Evolutionary conservation across 2,888 invertebrate species (phyloP), one percentile per base, ranked within the genome.

Genomic region (Clunio marinus): DNA sequence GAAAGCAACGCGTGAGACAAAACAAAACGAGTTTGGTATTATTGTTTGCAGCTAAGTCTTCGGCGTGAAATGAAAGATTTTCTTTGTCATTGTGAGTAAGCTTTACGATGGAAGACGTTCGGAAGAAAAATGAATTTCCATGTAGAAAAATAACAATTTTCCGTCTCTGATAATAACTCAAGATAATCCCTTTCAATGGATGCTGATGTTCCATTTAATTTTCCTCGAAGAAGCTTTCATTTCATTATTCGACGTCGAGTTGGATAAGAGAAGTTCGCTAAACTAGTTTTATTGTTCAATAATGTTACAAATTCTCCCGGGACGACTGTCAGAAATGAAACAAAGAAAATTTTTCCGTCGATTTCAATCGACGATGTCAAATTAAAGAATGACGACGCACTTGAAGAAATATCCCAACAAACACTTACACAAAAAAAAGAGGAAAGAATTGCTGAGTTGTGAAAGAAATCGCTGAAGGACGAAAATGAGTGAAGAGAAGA

Each of bases 131-230:
- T 51, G 51, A 51, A 51, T 51, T 51, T 51, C 51, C 17, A 51
- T 51, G 51, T 51, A 7, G 41, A 41, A 41, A 41, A 41, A 41
- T 41, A 41, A 41, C 41, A 41, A 13, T 51, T 51, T 51, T 22
- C 51, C 51, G 20, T 45, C 45, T 51, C 51, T 22, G 51, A 51
- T 51, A 51, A 63, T 63, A 46, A 45, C 25, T 63, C 63, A 46
- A 46, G 46, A 63, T 63, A 63, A 63, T 63, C 63, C 63, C 20
- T 63, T 63, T 63, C 63, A 46, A 63, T 63, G 46, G 46, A 63
- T 63, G 57, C 27, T 27, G 57, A 57, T 57, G 57, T 27, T 57
- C 57, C n/a, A 57, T 57, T 57, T 57, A 57, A 57, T 57, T 57
- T 20, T 57, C 20, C 20, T 57, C 27, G 7, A 27, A 57, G 57